Evolutionary conservation across 2,797 vertebrate genomes (phyloP).

Genomic region (Cyclura pinguis): DNA sequence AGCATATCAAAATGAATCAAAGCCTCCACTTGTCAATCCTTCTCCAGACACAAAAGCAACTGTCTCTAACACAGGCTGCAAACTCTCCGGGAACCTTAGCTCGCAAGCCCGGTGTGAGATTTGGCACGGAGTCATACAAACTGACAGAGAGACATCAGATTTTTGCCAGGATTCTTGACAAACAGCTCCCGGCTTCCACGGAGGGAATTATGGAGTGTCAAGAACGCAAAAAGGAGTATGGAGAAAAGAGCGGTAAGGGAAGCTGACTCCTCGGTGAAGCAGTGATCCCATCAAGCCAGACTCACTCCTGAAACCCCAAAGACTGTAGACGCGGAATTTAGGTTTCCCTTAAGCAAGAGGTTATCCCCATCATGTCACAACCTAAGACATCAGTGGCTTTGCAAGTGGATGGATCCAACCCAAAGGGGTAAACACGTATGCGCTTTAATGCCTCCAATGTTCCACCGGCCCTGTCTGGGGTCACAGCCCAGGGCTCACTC

Average conservation of each 20-base stretch:
- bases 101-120: background rate
- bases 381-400: background rate
- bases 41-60: background rate
- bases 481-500: background rate
- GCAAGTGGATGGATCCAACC: background rate
- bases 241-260: background rate
- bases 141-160: background rate
- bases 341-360: background rate
- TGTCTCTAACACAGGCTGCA: background rate
- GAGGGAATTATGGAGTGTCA: background rate
- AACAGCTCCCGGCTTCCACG: background rate
- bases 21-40: background rate
- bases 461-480: background rate
- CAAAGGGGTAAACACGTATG: conserved; percentile 7
- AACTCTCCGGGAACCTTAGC: background rate
- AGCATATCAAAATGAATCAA: background rate
- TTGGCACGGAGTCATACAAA: background rate
- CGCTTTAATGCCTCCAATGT: background rate
- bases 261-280: background rate
- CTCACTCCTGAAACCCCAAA: background rate
- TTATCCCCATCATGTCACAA: background rate
- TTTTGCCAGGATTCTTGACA: background rate
- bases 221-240: background rate
- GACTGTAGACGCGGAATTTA: no score
- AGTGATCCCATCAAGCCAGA: background rate